phyloP scores from a whole-genome alignment of 2,113 vertebrate genomes.

The Xiphias gladius region DNA sequence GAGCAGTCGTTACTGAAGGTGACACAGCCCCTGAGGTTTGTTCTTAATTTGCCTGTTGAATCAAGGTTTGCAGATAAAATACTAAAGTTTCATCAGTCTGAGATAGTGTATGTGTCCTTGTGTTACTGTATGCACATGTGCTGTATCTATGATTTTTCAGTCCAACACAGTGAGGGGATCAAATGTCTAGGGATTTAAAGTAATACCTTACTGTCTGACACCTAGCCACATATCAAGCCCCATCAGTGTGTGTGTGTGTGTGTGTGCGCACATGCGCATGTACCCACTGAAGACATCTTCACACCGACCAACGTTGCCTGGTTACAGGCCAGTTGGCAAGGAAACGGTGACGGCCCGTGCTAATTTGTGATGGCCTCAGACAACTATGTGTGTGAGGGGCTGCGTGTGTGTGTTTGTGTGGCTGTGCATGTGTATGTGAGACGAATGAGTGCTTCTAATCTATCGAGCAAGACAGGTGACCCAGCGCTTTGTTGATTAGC shows the following conservation, averaged over 20 bases:
- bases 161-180: slow-evolving; percentile 11
- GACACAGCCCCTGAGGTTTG: not conserved
- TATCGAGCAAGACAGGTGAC: slow-evolving; percentile 62
- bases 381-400: not conserved
- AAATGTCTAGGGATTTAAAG: slow-evolving; percentile 37
- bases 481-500: slow-evolving; percentile 46
- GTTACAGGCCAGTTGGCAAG: slow-evolving; percentile 78
- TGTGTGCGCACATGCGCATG: not conserved
- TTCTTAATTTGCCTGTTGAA: slow-evolving; percentile 10
- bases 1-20: not conserved
- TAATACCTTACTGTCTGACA: slow-evolving; percentile 42
- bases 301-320: slow-evolving; percentile 70
- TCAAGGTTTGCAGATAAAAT: slow-evolving; percentile 14
- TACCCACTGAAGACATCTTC: slow-evolving; percentile 57
- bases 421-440: not conserved
- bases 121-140: slow-evolving; percentile 8
- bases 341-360: slow-evolving; percentile 62
- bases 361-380: slow-evolving; percentile 66
- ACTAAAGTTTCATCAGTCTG: not conserved
- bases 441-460: slow-evolving; percentile 57
- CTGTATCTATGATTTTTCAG: slow-evolving; percentile 19
- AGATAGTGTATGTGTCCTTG: not conserved
- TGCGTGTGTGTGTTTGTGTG: not conserved
- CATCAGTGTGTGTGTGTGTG: slow-evolving; percentile 14
- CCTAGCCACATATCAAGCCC: slow-evolving; percentile 24